A percentile compares a stretch with the other conserved stretches of the same genome.
These are phyloP conservation scores for Sinhomidia bicolor DNA, from an alignment of 2,888 invertebrate genomes.

Conservation along the genomic window DNA sequence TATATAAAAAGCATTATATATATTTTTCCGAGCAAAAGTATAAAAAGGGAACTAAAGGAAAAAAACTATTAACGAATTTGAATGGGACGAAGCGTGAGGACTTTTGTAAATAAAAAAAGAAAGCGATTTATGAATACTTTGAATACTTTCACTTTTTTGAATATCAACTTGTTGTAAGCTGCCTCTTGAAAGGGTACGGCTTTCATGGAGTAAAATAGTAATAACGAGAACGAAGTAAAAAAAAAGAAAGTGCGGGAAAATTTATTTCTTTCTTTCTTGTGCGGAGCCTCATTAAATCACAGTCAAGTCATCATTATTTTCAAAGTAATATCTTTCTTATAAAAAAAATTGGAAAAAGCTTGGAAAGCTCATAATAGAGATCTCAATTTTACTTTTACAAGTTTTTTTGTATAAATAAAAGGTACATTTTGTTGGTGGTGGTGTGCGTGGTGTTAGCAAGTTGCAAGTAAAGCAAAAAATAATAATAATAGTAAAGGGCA, in stretches of 20 bases:
- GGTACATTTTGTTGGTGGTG: not conserved
- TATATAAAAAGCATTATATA: not conserved
- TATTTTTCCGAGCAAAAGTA: not conserved
- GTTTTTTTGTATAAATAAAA: too few relatives aligned
- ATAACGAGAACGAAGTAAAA: not conserved
- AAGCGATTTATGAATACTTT: constrained; percentile 42
- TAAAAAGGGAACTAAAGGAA: not conserved
- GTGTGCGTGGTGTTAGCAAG: too few relatives aligned
- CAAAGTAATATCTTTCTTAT: not conserved
- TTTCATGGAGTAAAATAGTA: not conserved
- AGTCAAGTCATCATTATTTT: constrained; percentile 45
- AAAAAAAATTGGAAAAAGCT: not conserved
- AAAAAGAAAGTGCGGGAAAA: not conserved
- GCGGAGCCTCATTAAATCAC: constrained; percentile 43
- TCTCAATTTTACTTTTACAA: not conserved
- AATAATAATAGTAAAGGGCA: too few relatives aligned
- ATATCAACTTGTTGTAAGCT: not conserved
- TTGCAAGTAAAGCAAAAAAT: too few relatives aligned
- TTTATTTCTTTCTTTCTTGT: not conserved
- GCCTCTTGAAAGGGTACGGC: not conserved
- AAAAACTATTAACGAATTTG: constrained; percentile 29
- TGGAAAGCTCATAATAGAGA: not conserved
- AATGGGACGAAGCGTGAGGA: constrained; percentile 6
- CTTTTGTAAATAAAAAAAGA: constrained; percentile 8
- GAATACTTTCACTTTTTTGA: constrained; percentile 41